These are phyloP conservation scores for Philypnodon macrostomus DNA, from an alignment of 2,797 vertebrate species.

Conservation along the genomic window DNA sequence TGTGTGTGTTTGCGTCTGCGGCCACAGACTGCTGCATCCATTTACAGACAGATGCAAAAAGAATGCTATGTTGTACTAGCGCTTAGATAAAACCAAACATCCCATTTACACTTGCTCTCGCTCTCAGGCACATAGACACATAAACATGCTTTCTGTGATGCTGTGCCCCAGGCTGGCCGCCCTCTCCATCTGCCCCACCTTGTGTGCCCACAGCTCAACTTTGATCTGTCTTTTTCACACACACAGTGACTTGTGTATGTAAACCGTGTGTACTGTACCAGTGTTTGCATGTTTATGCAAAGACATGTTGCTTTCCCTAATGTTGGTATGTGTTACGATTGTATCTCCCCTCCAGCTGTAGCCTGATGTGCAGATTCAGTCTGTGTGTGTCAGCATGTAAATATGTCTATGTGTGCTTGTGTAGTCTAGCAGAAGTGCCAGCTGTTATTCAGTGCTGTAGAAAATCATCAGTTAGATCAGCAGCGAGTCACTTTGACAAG, in stretches of 20 bases:
- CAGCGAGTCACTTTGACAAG: slow-evolving; percentile 51
- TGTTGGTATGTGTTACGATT: slow-evolving; percentile 48
- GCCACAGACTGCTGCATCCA: slow-evolving; percentile 36
- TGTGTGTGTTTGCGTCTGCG: slow-evolving; percentile 52
- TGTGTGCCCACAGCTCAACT: slow-evolving; percentile 73
- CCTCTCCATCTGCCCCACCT: slow-evolving; percentile 75
- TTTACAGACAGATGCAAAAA: slow-evolving; percentile 17
- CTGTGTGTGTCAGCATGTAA: slow-evolving; percentile 24
- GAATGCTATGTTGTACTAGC: slow-evolving; percentile 35
- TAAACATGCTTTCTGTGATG: slow-evolving; percentile 62
- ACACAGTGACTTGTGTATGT: slow-evolving; percentile 47
- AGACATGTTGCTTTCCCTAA: slow-evolving; percentile 57
- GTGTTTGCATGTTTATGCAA: slow-evolving; percentile 67
- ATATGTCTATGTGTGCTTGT: slow-evolving; percentile 19
- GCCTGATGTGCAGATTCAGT: slow-evolving; percentile 48
- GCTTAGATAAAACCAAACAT: slow-evolving; percentile 56
- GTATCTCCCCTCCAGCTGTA: slow-evolving; percentile 69
- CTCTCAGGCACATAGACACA: slow-evolving; percentile 31
- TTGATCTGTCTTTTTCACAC: slow-evolving; percentile 69
- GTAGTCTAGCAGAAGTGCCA: slow-evolving; percentile 48
- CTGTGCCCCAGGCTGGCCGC: slow-evolving; percentile 69
- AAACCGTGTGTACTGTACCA: slow-evolving; percentile 43
- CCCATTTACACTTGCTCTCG: slow-evolving; percentile 49
- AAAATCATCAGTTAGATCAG: slow-evolving; percentile 63
- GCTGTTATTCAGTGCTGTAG: slow-evolving; percentile 58